Conservation (phyloP, 2,113 vertebrate genomes). For the Gymnogyps californianus region DNA sequence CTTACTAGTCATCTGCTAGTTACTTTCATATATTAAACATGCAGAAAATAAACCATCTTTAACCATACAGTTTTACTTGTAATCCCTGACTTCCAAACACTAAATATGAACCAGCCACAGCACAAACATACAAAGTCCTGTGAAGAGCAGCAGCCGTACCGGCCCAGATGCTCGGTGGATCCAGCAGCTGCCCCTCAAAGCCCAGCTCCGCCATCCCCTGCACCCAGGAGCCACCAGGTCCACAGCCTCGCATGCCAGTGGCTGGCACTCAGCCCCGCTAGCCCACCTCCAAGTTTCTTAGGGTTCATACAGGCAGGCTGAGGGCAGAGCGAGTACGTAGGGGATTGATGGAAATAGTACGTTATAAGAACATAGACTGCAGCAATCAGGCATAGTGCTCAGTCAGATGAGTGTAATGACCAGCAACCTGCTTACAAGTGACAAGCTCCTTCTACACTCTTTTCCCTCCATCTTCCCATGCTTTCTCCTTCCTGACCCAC, state of each 20-base stretch:
- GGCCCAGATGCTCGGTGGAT: rapidly evolving
- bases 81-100: neutral
- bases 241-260: rapidly evolving
- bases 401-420: neutral
- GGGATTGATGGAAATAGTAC: neutral
- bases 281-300: neutral
- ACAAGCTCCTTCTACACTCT: neutral
- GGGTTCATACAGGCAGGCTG: neutral
- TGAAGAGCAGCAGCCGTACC: neutral
- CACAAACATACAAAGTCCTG: neutral
- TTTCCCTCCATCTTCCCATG: neutral
- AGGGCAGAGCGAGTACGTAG: neutral
- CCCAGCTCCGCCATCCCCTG: rapidly evolving
- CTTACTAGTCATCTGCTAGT: constrained; percentile 33
- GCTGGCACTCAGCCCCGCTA: neutral
- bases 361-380: neutral
- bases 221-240: rapidly evolving
- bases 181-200: neutral
- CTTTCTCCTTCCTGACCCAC: neutral
- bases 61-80: neutral
- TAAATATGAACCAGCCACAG: neutral
- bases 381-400: rapidly evolving
- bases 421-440: neutral
- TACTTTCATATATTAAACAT: neutral
- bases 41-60: neutral